Evolutionary conservation across 1,140 invertebrate genomes (phyloP).

Genomic region (Eupristina koningsbergeri): DNA sequence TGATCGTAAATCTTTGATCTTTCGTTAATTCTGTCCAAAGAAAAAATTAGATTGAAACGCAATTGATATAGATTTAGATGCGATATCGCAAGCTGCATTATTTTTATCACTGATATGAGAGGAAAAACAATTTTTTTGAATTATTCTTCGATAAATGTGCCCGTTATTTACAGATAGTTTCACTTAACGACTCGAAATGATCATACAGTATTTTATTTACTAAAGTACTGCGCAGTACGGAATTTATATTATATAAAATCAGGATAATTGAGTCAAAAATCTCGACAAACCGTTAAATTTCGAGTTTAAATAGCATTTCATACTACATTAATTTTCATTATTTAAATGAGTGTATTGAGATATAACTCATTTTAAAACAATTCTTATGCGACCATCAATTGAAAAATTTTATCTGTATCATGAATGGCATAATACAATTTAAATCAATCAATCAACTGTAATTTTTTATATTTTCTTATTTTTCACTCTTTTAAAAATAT

Average conservation of each 20-base stretch:
- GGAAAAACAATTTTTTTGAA: not conserved
- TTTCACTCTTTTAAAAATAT: too few species aligned
- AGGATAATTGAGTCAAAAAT: not conserved
- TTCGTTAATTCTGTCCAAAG: not conserved
- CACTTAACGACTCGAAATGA: not conserved
- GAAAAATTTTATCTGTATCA: not conserved
- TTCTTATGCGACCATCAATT: not conserved
- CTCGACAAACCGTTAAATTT: not conserved
- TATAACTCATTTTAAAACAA: not conserved
- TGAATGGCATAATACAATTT: not conserved
- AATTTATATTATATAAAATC: not conserved
- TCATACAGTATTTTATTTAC: not conserved
- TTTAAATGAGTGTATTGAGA: not conserved
- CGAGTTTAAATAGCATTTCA: not conserved
- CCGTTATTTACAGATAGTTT: not conserved
- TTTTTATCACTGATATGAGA: not conserved
- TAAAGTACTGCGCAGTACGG: not conserved
- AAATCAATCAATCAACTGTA: not conserved
- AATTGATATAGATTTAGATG: not conserved
- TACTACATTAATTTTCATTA: not conserved
- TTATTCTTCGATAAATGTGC: not conserved
- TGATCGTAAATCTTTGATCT: not conserved
- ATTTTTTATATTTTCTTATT: not conserved
- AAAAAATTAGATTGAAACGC: not conserved
- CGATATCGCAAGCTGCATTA: not conserved